phyloP scores from a whole-genome alignment of 2,888 invertebrate species.

The Thera obeliscata region DNA sequence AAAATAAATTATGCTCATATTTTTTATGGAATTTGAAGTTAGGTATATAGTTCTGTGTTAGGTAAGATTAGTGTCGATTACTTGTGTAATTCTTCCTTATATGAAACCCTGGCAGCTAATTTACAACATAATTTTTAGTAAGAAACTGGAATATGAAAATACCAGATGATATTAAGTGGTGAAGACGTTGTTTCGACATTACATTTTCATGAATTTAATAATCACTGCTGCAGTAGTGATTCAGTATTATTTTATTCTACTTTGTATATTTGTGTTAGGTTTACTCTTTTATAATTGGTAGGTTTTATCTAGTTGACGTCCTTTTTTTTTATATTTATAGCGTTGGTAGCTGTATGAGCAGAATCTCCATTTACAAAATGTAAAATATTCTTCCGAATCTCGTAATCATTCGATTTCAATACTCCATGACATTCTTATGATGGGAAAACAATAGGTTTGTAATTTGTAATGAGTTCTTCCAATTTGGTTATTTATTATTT shows the following conservation, averaged over 20 bases:
- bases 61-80: constrained; percentile 26
- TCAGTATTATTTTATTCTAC: constrained; percentile 82
- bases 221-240: constrained; percentile 75
- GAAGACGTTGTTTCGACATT: constrained; percentile 37
- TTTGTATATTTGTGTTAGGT: constrained; percentile 78
- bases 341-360: constrained; percentile 29
- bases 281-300: constrained; percentile 66
- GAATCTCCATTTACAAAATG: constrained; percentile 27
- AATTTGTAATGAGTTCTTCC: constrained; percentile 67
- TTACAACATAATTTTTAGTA: constrained; percentile 25
- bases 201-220: constrained; percentile 61
- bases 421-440: constrained; percentile 34
- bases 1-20: constrained; percentile 32
- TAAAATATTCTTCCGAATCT: constrained; percentile 14
- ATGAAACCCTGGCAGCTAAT: constrained; percentile 27
- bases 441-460: constrained; percentile 44
- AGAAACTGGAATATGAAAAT: constrained; percentile 19
- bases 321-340: constrained; percentile 38
- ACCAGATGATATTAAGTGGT: constrained; percentile 30
- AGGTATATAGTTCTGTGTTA: constrained; percentile 12
- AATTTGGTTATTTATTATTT: constrained; percentile 78
- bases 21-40: constrained; percentile 26
- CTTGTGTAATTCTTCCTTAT: constrained; percentile 21
- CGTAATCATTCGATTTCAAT: constrained; percentile 24
- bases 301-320: constrained; percentile 66